phyloP scores from a whole-genome alignment of 2,797 vertebrate species.

The Oceanodroma leucorhoa region DNA sequence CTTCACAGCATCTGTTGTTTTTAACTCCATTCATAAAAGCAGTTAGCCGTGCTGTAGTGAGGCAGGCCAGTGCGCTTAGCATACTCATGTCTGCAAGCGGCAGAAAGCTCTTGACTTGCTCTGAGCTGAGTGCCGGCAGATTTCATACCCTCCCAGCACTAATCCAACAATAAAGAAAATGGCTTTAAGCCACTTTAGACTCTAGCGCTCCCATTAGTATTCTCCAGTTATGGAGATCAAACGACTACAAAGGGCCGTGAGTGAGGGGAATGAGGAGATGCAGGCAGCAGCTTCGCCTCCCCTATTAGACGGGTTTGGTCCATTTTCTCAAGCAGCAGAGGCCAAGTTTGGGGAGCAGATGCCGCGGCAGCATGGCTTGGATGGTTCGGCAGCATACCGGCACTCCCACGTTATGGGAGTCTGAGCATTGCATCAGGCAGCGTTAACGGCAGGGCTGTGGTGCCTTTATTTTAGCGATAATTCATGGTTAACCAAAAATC shows the following conservation, averaged over 20 bases:
- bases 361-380: accelerated
- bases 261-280: background rate
- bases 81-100: background rate
- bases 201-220: background rate
- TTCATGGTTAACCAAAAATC: background rate
- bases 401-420: background rate
- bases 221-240: background rate
- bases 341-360: background rate
- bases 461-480: background rate
- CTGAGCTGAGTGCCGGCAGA: accelerated
- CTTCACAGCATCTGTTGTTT: slow-evolving; percentile 8
- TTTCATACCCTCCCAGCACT: background rate
- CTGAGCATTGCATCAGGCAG: background rate
- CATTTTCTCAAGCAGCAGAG: background rate
- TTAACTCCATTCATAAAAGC: slow-evolving; percentile 59
- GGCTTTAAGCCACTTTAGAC: slow-evolving; percentile 28
- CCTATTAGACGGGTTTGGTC: background rate
- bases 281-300: background rate
- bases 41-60: background rate
- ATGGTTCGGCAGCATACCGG: accelerated
- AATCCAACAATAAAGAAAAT: background rate
- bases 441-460: accelerated
- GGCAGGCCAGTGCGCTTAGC: background rate
- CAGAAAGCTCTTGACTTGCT: background rate
- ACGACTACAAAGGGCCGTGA: background rate